Percentiles rank a stretch among this genome's conserved stretches.
These are phyloP conservation scores for Meriones psammophilus DNA, from an alignment of 2,797 vertebrate genomes.

Conservation along the genomic window DNA sequence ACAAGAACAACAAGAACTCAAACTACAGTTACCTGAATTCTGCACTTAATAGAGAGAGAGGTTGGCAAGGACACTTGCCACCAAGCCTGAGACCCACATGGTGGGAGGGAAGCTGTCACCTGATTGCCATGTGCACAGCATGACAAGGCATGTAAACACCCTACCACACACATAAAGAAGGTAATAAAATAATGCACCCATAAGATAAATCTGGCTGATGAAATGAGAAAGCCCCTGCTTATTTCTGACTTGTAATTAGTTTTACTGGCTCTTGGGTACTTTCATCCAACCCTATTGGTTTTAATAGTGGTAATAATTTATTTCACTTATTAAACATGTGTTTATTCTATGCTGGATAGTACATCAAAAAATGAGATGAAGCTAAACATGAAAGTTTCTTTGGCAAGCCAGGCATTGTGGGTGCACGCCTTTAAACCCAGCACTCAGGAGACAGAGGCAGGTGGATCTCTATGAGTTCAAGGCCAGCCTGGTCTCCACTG, in stretches of 20 bases:
- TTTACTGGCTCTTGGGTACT: background rate
- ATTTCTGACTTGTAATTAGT: background rate
- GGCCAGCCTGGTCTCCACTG: background rate
- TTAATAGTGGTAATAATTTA: background rate
- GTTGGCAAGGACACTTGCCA: too few relatives aligned
- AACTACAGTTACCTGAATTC: too few relatives aligned
- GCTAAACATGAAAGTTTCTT: background rate
- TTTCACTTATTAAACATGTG: constrained; percentile 43
- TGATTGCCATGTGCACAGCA: background rate
- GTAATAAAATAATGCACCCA: background rate
- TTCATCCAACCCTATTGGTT: background rate
- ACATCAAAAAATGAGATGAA: constrained; percentile 25
- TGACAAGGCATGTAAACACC: background rate
- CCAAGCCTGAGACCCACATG: too few relatives aligned
- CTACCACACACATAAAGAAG: background rate
- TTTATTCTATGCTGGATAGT: background rate
- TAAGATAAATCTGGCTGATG: background rate
- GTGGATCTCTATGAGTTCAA: background rate
- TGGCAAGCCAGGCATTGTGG: background rate
- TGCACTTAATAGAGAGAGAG: too few relatives aligned
- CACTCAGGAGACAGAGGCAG: background rate
- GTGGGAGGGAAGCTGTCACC: background rate
- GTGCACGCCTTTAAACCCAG: background rate
- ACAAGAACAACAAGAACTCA: too few relatives aligned
- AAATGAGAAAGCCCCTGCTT: background rate